Conservation (phyloP, 2,113 vertebrate genomes). For the Gavialis gangeticus region DNA sequence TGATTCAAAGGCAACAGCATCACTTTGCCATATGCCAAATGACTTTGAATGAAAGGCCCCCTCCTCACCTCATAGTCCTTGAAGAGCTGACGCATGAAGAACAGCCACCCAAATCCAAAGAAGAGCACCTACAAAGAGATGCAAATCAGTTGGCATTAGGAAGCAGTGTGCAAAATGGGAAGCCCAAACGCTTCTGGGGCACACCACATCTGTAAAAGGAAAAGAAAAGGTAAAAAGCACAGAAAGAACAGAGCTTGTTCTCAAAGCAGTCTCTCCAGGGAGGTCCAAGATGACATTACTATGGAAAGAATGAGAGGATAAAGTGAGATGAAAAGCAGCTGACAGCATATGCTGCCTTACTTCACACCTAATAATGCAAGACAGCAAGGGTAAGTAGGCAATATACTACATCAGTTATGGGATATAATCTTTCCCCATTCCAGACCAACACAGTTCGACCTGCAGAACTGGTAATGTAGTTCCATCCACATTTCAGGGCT, state of each 20-base stretch:
- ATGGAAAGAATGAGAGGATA: accelerated
- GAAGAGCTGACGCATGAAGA: conserved; percentile 97
- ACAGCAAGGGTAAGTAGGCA: neutral
- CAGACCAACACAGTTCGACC: too few species aligned
- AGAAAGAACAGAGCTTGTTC: neutral
- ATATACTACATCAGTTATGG: neutral
- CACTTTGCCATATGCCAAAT: neutral
- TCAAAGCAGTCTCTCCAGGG: neutral
- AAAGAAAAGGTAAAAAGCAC: neutral
- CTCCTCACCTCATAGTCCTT: conserved; percentile 95
- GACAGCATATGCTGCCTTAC: accelerated
- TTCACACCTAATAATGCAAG: neutral
- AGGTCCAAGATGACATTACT: accelerated
- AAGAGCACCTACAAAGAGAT: conserved; percentile 88
- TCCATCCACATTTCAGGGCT: too few species aligned
- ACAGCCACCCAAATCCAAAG: conserved; percentile 98
- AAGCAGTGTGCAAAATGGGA: neutral
- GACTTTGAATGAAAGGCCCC: neutral
- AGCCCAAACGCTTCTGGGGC: neutral
- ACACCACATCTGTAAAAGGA: neutral
- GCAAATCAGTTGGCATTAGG: neutral
- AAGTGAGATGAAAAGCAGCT: neutral
- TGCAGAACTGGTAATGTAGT: too few species aligned
- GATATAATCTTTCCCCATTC: too few species aligned
- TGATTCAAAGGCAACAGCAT: neutral